phyloP scores from a whole-genome alignment of 2,113 vertebrate species.

The Pao palembangensis region DNA sequence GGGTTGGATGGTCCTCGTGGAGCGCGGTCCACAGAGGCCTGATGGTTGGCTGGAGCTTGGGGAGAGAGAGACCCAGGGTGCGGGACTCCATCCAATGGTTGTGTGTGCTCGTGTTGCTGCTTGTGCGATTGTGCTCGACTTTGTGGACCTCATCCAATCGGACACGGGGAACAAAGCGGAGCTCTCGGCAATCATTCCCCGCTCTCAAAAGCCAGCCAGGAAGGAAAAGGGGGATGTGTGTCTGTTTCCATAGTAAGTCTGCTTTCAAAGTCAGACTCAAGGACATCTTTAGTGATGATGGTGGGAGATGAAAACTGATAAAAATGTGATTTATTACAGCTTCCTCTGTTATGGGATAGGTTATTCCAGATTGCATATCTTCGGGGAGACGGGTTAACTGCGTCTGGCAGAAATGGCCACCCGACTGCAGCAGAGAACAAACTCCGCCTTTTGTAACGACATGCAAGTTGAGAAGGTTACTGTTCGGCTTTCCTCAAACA shows the following conservation, averaged over 20 bases:
- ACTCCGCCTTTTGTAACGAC: slow-evolving; percentile 6
- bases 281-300: slow-evolving; percentile 59
- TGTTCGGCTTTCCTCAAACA: slow-evolving; percentile 13
- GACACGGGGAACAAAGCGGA: slow-evolving; percentile 67
- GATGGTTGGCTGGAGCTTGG: slow-evolving; percentile 56
- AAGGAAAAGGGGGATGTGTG: slow-evolving; percentile 50
- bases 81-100: slow-evolving; percentile 51
- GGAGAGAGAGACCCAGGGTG: slow-evolving; percentile 52
- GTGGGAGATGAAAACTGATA: slow-evolving; percentile 43
- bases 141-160: slow-evolving; percentile 64
- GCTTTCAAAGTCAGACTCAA: slow-evolving; percentile 70
- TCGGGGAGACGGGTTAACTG: slow-evolving; percentile 13
- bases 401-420: slow-evolving; percentile 35
- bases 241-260: slow-evolving; percentile 51
- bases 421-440: slow-evolving; percentile 16
- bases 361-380: slow-evolving; percentile 36
- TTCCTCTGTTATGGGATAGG: slow-evolving; percentile 42
- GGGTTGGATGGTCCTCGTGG: slow-evolving; percentile 64
- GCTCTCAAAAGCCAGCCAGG: slow-evolving; percentile 60
- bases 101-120: slow-evolving; percentile 49
- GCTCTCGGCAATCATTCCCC: slow-evolving; percentile 65
- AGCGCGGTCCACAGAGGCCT: slow-evolving; percentile 56
- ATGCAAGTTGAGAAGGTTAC: slow-evolving; percentile 3
- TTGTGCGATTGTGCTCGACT: slow-evolving; percentile 30
- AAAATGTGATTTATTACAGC: slow-evolving; percentile 53